Conservation (phyloP, 2,113 vertebrate genomes). For the Cervus canadensis region DNA sequence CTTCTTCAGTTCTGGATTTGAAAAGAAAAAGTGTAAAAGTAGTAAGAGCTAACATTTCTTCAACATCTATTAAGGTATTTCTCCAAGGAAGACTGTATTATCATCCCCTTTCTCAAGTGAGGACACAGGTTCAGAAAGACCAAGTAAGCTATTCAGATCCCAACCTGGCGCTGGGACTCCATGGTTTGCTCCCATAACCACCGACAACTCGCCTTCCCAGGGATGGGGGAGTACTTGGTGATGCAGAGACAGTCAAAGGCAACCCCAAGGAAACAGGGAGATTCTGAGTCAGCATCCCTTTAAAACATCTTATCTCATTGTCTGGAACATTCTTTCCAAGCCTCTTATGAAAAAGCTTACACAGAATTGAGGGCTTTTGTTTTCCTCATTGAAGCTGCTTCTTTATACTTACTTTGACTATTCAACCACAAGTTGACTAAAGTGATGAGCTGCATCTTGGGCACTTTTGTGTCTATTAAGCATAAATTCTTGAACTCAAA, state of each 20-base stretch:
- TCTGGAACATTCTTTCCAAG: not conserved
- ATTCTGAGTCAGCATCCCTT: not conserved
- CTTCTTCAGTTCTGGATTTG: not conserved
- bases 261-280: not conserved
- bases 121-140: not conserved
- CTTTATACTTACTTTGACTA: not conserved
- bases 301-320: not conserved
- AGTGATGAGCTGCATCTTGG: not conserved
- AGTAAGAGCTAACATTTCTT: not conserved
- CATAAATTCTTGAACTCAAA: not conserved
- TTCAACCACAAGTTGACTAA: not conserved
- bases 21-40: not conserved
- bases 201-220: not conserved
- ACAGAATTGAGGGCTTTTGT: not conserved
- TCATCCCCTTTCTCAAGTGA: not conserved
- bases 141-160: not conserved
- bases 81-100: not conserved
- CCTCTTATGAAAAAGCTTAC: not conserved
- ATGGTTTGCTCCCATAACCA: not conserved
- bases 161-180: not conserved
- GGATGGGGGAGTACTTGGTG: not conserved
- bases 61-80: not conserved
- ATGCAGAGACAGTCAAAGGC: not conserved
- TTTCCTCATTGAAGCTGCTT: not conserved
- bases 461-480: not conserved